Base-by-base conservation (phyloP, 2,797 vertebrate species). In the Zalophus californianus region DNA sequence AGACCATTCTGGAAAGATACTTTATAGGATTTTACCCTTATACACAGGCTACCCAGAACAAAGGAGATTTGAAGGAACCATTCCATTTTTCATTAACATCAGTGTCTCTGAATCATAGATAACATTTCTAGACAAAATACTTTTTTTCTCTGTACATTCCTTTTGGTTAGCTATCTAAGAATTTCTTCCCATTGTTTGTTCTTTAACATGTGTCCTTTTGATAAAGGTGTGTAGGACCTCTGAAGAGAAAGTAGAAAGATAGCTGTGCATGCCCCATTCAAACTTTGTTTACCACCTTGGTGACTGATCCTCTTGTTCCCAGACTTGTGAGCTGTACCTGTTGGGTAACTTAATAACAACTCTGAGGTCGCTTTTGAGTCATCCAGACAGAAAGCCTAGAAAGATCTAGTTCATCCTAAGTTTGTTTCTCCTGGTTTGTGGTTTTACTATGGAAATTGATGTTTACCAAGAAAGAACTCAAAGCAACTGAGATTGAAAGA, bases 381-480 rank as follows among this genome's bases (percentile, higher is more conserved):
- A 52, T 56, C 85, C 73, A 50, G 62, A 64, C 44, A 10, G 72
- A 91, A 52, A 68, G 13, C 35, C 72, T 70, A 18, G 64, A 82
- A 79, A 78, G 68, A 86, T 62, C 56, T 95, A 21, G 32, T 62
- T 95, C 32, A 86, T 41, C 54, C 56, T 90, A 44, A 82, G 15
- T 80, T 70, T 54, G 25, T 73, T 48, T 92, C 50, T 78, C 48
- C 52, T 94, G 15, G 5, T 94, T 92, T 96, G 15, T 92, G 80
- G 11, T 84, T 97, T 93, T 75, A 64, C 50, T 50, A 2, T 58
- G 60, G 70, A 93, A 64, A 80, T 83, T 73, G 54, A 38, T 86
- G 9, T 89, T 95, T 94, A 93, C 82, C 38, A 78, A 72, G 60
- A 88, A 38, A 93, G 64, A 90, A 90, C n/a, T 92, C 38, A 83